phyloP scores from a whole-genome alignment of 2,888 invertebrate genomes.

The Melanostoma scalare region DNA sequence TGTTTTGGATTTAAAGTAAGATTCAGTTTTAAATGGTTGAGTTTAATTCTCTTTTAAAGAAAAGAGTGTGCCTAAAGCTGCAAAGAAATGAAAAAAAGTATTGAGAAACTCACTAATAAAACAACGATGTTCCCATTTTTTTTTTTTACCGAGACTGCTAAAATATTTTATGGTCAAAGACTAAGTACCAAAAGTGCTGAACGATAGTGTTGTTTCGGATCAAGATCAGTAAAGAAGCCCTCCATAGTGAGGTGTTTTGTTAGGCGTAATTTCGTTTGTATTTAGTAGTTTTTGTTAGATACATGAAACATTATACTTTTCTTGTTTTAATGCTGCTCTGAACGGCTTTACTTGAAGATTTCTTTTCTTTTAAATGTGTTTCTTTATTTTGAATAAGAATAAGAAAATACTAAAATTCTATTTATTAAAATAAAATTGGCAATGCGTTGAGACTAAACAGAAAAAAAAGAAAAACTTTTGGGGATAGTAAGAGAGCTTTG shows the following conservation, averaged over 20 bases:
- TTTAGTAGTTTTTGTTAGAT: too few relatives aligned
- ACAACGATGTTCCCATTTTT: conserved; percentile 38
- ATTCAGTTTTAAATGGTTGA: conserved; percentile 23
- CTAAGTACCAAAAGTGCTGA: conserved; percentile 1
- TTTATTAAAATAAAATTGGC: conserved; percentile 12
- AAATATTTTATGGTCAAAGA: not conserved
- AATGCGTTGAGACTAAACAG: conserved; percentile 27
- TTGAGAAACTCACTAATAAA: conserved; percentile 27
- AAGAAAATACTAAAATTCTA: too few relatives aligned
- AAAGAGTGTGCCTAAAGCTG: conserved; percentile 53
- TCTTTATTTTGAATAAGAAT: not conserved
- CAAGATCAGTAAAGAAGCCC: not conserved
- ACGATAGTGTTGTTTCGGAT: not conserved
- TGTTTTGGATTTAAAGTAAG: conserved; percentile 13
- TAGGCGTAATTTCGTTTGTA: too few relatives aligned
- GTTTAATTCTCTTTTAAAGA: conserved; percentile 26
- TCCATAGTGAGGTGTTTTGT: too few relatives aligned
- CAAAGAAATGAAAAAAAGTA: conserved; percentile 46
- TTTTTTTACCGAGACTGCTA: conserved; percentile 5
- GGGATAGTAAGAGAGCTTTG: conserved; percentile 41
- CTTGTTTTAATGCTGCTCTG: too few relatives aligned
- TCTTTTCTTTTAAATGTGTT: not conserved
- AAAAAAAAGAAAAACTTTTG: conserved; percentile 12
- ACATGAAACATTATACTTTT: too few relatives aligned
- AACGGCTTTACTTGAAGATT: not conserved